Conservation (phyloP, 2,113 vertebrate species). For the Bos taurus region ARS-UCD2.0 NC_037333.1:107316001-107316500, state of each 20-base stretch:
- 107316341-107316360: not conserved
- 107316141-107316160: not conserved
- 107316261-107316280: not conserved
- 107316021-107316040: not conserved
- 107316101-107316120: not conserved
- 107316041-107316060: not conserved
- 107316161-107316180: not conserved
- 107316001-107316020: not conserved
- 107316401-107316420: not conserved
- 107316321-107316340: fast-evolving
- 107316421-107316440: not conserved
- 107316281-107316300: not conserved
- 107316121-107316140: not conserved
- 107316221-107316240: not conserved
- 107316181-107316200: not conserved
- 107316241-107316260: not conserved
- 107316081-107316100: not conserved
- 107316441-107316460: not conserved
- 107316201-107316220: not conserved
- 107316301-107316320: not conserved
- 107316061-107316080: not conserved
- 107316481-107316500: not conserved
- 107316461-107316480: not conserved
- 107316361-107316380: not conserved
- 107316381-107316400: not conserved